Base-by-base conservation (phyloP, 2,113 vertebrate genomes). In the Clarias magur region DNA sequence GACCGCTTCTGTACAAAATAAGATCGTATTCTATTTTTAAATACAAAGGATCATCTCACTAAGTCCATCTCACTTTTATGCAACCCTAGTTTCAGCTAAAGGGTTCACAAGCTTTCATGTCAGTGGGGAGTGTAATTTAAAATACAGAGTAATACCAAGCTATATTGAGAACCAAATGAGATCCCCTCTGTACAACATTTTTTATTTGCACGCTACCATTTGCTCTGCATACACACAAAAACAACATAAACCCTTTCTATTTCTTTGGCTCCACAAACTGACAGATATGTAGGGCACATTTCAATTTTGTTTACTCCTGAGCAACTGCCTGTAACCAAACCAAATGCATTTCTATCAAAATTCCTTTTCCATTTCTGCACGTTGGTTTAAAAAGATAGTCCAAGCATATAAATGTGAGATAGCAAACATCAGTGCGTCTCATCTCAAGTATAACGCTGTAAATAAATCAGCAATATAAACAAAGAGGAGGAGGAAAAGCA, bases 381-480 rank as follows among this genome's bases (percentile, higher is more conserved):
- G 87, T 92, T 89, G 89, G 88, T 92, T 92, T 94, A 83, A 90
- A 91, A 91, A 91, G 90, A 93, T 91, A 92, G 92, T 92, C 90
- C 85, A 85, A 65, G 85, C 91, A 89, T 90, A 92, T 93, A 92
- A 92, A 93, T 94, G 91, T 92, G 88, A 93, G 92, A 89, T 92
- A 92, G 92, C 93, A 94, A 94, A 95, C 92, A 93, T 94, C 92
- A 94, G 91, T 93, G 93, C 91, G 92, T 91, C 92, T 93, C 92
- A 93, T 95, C 93, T 94, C 88, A 88, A 88, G 90, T 90, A 92
- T 93, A 92, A 86, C 90, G 89, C 93, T 93, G 91, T 88, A 93
- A 94, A 95, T 94, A 95, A 95, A 96, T 95, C 94, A 93, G 87
- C 88, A 92, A 88, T 93, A 94, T 93, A 94, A 94, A 95, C 91